Percentiles rank a stretch among this genome's conserved stretches.
phyloP scores from a whole-genome alignment of 2,888 invertebrate species.

The Scaptomyza reducta region DNA sequence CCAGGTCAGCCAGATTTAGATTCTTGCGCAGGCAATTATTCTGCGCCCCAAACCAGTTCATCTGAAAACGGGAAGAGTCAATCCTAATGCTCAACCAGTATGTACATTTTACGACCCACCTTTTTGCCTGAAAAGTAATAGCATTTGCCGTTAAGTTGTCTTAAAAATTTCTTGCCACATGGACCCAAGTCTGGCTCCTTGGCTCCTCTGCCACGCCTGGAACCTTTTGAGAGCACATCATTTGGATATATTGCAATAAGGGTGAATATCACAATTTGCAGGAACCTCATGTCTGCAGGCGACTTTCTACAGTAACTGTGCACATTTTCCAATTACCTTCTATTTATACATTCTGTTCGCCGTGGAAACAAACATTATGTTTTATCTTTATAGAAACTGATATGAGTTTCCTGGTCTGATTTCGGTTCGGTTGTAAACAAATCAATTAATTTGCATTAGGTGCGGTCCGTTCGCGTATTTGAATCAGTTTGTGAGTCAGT shows the following conservation, averaged over 20 bases:
- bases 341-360: slow-evolving; percentile 62
- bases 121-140: slow-evolving; percentile 58
- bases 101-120: slow-evolving; percentile 24
- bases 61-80: slow-evolving; percentile 21
- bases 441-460: slow-evolving; percentile 54
- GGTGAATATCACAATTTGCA: slow-evolving; percentile 54
- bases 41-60: slow-evolving; percentile 67
- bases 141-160: slow-evolving; percentile 53
- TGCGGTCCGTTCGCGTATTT: slow-evolving; percentile 1
- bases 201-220: neutral
- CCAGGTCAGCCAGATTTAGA: slow-evolving; percentile 55
- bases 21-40: slow-evolving; percentile 67
- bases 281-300: slow-evolving; percentile 55
- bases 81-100: neutral
- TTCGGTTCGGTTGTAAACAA: slow-evolving; percentile 23
- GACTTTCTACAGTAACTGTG: slow-evolving; percentile 47
- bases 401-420: neutral
- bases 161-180: slow-evolving; percentile 53
- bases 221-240: slow-evolving; percentile 30
- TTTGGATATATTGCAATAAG: slow-evolving; percentile 46
- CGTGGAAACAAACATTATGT: slow-evolving; percentile 32
- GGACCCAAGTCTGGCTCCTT: slow-evolving; percentile 45
- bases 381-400: slow-evolving; percentile 7
- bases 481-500: neutral
- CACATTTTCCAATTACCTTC: slow-evolving; percentile 36